Base-by-base conservation (phyloP, 2,113 vertebrate species). In the Thamnaconus septentrionalis region DNA sequence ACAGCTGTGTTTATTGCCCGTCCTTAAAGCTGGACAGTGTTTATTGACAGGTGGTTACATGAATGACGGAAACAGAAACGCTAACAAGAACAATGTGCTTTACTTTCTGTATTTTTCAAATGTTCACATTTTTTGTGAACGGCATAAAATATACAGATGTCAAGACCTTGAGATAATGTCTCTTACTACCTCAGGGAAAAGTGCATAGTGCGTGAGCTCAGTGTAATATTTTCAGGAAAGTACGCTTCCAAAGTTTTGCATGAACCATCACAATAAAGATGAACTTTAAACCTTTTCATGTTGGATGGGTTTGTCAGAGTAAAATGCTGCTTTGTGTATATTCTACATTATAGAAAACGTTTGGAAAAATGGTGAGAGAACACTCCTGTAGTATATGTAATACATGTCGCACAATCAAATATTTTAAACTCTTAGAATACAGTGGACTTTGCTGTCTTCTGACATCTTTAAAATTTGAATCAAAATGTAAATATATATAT, bases 91-190 rank as follows among this genome's bases (percentile, higher is more conserved):
- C 51, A 47, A 71, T 56, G 9, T 4, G 8, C 56, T 64, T 54
- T n/a, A 39, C 10, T 61, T 56, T 69, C 39, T 72, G 48, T 12
- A 4, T 60, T 71, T 53, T 42, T 69, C 46, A 40, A 73, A 48
- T 68, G 56, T 74, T 50, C 73, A 4, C n/a, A 53, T 56, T 70
- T 71, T 55, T 56, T 42, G 48, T n/a, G 48, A n/a, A 45, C 43
- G 69, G 54, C 51, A 78, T 56, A 73, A 70, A 65, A 67, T 75
- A 77, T 73, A 48, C 69, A 78, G 40, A 70, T 65, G 59, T 61
- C 31, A 79, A 53, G 69, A 76, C 66, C 59, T 66, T 48, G 39
- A 56, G 61, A 60, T 3, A 8, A 52, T 72, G 66, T 70, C 49
- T 66, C 41, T 11, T 69, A 80, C 45, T 59, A 67, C 72, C 57